phyloP scores from a whole-genome alignment of 2,888 invertebrate species.

The Eulithis prunata region DNA sequence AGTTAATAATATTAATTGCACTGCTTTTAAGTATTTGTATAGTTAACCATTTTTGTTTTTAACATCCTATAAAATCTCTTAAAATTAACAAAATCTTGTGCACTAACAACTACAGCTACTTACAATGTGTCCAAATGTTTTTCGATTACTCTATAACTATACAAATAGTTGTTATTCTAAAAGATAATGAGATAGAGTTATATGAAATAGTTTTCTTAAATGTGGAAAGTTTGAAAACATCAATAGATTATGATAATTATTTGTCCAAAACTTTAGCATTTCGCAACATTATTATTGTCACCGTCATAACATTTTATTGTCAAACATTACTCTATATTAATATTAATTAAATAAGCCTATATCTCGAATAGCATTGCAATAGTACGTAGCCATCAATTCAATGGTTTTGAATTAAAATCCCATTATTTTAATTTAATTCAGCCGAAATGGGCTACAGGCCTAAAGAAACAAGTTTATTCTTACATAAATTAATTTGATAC shows the following conservation, averaged over 20 bases:
- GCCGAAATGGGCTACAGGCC: slow-evolving; percentile 27
- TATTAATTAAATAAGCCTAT: slow-evolving; percentile 17
- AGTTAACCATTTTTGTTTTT: slow-evolving; percentile 30
- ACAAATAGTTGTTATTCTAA: slow-evolving; percentile 30
- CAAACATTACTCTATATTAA: slow-evolving; percentile 29
- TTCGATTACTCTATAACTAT: slow-evolving; percentile 39
- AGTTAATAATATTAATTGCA: slow-evolving; percentile 48
- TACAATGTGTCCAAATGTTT: slow-evolving; percentile 61
- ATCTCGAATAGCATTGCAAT: slow-evolving; percentile 30
- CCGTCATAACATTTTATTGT: slow-evolving; percentile 33
- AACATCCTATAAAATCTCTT: slow-evolving; percentile 50
- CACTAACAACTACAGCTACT: slow-evolving; percentile 74
- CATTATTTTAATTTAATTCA: slow-evolving; percentile 19
- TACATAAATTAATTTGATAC: slow-evolving; percentile 25
- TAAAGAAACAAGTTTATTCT: slow-evolving; percentile 8
- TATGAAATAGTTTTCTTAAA: slow-evolving; percentile 27
- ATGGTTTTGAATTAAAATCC: slow-evolving; percentile 6
- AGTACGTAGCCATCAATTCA: slow-evolving; percentile 13
- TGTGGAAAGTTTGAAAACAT: slow-evolving; percentile 29
- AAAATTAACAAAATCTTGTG: slow-evolving; percentile 70
- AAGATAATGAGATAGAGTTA: slow-evolving; percentile 24
- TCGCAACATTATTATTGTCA: slow-evolving; percentile 29
- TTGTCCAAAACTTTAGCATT: slow-evolving; percentile 17
- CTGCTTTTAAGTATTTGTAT: slow-evolving; percentile 40
- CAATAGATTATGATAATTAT: slow-evolving; percentile 17